Conservation (phyloP, 2,888 invertebrate genomes). For the Sesia apiformis region DNA sequence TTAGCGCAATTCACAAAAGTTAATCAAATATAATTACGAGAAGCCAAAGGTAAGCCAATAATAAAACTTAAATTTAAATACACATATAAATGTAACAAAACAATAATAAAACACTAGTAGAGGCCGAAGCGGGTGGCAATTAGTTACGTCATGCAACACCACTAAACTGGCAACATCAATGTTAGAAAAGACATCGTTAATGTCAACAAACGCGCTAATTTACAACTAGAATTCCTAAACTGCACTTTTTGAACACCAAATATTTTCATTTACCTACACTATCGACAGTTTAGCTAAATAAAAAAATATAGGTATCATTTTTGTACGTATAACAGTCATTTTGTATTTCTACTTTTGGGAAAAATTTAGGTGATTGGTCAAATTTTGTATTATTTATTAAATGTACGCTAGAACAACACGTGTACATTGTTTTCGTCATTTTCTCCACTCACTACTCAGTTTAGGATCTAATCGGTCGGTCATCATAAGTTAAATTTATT, state of each 20-base stretch:
- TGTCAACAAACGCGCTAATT: constrained; percentile 37
- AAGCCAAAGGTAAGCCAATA: no score
- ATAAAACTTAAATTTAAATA: no score
- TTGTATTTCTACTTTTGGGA: constrained; percentile 48
- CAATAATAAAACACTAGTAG: constrained; percentile 2
- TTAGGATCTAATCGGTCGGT: constrained; percentile 7
- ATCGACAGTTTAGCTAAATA: constrained; percentile 63
- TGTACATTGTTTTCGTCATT: constrained; percentile 12
- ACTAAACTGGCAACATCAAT: neutral
- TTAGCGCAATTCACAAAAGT: no score
- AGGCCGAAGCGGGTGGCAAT: constrained; percentile 4
- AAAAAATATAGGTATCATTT: constrained; percentile 61
- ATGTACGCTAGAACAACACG: constrained; percentile 27
- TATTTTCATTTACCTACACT: constrained; percentile 42
- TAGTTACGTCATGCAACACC: neutral
- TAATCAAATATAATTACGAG: no score
- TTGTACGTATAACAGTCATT: constrained; percentile 56
- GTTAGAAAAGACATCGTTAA: constrained; percentile 28
- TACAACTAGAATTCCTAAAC: constrained; percentile 47
- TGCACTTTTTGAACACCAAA: constrained; percentile 64
- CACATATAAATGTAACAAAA: no score
- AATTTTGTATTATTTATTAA: constrained; percentile 18
- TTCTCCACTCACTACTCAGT: no score
- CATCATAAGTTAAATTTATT: neutral
- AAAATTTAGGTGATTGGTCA: constrained; percentile 59